phyloP scores from a whole-genome alignment of 2,113 vertebrate genomes.

The Hippopotamus amphibius region DNA sequence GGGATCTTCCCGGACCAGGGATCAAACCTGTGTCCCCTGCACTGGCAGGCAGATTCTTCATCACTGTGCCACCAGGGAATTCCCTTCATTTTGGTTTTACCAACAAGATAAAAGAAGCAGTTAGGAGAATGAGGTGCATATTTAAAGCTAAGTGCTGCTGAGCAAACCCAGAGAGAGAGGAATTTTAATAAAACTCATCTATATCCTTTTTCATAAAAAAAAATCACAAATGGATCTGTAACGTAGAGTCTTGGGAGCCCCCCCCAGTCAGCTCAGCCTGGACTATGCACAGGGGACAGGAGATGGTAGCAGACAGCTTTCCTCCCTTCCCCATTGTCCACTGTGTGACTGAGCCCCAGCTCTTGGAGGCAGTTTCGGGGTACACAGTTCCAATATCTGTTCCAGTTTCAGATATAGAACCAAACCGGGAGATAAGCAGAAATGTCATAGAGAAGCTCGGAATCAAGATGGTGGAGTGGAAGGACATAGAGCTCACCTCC shows the following conservation, averaged over 20 bases:
- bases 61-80: too few relatives aligned
- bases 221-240: conserved; percentile 36
- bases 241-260: not conserved
- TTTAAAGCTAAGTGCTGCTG: conserved; percentile 57
- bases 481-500: not conserved
- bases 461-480: not conserved
- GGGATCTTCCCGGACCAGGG: too few relatives aligned
- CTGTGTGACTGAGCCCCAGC: not conserved
- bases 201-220: conserved; percentile 68
- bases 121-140: conserved; percentile 64
- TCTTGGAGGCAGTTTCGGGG: not conserved
- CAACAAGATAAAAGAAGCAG: conserved; percentile 48
- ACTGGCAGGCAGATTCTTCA: too few relatives aligned
- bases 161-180: conserved; percentile 32
- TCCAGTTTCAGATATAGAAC: conserved; percentile 8
- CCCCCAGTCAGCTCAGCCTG: not conserved
- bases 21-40: too few relatives aligned
- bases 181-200: conserved; percentile 71
- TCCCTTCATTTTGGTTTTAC: conserved; percentile 45
- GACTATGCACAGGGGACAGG: not conserved
- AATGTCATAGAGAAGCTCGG: not conserved
- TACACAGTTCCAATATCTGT: not conserved
- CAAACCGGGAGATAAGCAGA: conserved; percentile 2
- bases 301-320: not conserved
- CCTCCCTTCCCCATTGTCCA: not conserved